Evolutionary conservation across 1,140 invertebrate species (phyloP).

Genomic region (Muscidifurax raptorellus): DNA sequence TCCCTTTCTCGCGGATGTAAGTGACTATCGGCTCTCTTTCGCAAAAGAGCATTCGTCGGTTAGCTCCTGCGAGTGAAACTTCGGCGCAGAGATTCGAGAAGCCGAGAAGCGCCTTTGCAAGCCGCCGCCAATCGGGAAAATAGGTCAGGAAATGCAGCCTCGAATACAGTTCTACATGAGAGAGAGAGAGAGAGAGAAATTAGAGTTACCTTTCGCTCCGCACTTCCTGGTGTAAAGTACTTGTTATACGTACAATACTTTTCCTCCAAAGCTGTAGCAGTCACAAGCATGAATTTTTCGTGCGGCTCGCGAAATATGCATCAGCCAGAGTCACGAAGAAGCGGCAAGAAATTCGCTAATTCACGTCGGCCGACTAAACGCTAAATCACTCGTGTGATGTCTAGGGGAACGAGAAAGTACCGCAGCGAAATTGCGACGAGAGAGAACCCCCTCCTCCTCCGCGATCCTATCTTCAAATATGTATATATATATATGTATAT

Average conservation of each 20-base stretch:
- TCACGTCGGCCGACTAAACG: slow-evolving; percentile 43
- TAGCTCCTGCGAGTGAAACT: background rate
- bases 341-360: slow-evolving; percentile 51
- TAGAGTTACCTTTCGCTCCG: too few species aligned
- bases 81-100: slow-evolving; percentile 20
- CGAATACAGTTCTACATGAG: background rate
- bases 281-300: background rate
- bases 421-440: slow-evolving; percentile 48
- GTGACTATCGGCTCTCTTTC: slow-evolving; percentile 23
- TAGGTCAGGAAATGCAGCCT: slow-evolving; percentile 64
- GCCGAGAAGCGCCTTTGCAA: slow-evolving; percentile 51
- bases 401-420: slow-evolving; percentile 30
- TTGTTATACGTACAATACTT: too few species aligned
- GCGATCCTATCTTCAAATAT: slow-evolving; percentile 48
- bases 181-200: background rate
- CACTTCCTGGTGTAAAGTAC: background rate
- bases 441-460: slow-evolving; percentile 8
- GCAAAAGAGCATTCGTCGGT: background rate
- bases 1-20: slow-evolving; percentile 22
- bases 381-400: slow-evolving; percentile 42
- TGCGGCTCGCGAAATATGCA: slow-evolving; percentile 29
- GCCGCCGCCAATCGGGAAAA: slow-evolving; percentile 61
- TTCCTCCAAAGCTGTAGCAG: too few species aligned
- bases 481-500: slow-evolving; percentile 21
- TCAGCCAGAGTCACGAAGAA: slow-evolving; percentile 44